phyloP scores from a whole-genome alignment of 2,113 vertebrate genomes.

The Pterocles orientalis region DNA sequence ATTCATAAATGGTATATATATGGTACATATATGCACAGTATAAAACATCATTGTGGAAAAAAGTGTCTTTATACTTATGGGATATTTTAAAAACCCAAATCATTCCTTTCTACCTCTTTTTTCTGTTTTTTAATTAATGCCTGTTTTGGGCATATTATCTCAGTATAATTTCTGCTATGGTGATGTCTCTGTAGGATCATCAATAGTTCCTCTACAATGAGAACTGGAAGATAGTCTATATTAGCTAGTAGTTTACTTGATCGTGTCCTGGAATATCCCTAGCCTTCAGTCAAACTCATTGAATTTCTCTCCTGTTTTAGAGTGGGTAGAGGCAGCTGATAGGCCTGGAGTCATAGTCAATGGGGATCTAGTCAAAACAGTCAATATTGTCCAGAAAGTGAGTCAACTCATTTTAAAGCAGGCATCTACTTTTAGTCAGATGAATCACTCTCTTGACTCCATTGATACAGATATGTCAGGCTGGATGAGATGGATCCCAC shows the following conservation, averaged over 20 bases:
- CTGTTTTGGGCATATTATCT: background rate
- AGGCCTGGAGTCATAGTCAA: slow-evolving; percentile 27
- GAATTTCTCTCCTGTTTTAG: slow-evolving; percentile 28
- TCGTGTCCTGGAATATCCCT: slow-evolving; percentile 45
- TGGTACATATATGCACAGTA: background rate
- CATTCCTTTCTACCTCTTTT: background rate
- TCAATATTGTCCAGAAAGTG: slow-evolving; percentile 45
- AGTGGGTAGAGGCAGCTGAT: slow-evolving; percentile 19
- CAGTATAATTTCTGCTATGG: background rate
- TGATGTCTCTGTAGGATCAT: background rate
- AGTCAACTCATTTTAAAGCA: slow-evolving; percentile 40
- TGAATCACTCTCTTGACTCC: background rate
- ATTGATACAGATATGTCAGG: background rate
- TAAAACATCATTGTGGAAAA: background rate
- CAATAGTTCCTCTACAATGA: slow-evolving; percentile 9
- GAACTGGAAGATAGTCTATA: slow-evolving; percentile 1
- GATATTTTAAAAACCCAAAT: background rate
- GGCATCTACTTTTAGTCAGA: slow-evolving; percentile 31
- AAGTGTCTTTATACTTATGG: background rate
- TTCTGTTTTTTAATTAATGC: background rate
- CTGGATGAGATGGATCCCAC: slow-evolving; percentile 11
- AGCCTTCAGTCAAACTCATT: slow-evolving; percentile 32
- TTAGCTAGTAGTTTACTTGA: slow-evolving; percentile 38
- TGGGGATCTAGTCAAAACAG: slow-evolving; percentile 25
- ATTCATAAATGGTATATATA: background rate